Evolutionary conservation across 2,797 vertebrate species (phyloP).

Genomic region (Thamnophis elegans): DNA sequence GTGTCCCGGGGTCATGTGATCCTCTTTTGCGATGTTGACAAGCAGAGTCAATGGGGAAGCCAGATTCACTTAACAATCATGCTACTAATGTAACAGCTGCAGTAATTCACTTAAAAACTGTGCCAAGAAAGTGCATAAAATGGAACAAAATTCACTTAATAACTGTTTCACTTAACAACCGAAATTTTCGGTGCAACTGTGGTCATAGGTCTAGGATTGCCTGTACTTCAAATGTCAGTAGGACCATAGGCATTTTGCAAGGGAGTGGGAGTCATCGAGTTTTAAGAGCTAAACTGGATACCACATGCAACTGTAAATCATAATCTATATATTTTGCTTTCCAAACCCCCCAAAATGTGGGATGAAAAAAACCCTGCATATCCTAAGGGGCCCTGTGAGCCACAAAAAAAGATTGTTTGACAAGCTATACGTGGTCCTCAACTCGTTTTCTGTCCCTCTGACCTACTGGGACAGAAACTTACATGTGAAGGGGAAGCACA

Average conservation of each 20-base stretch:
- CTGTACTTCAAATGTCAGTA: neutral
- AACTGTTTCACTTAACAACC: neutral
- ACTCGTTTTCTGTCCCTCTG: neutral
- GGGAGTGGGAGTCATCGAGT: neutral
- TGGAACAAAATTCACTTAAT: neutral
- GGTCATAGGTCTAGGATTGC: neutral
- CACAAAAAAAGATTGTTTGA: neutral
- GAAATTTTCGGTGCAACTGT: neutral
- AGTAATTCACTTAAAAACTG: neutral
- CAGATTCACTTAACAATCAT: neutral
- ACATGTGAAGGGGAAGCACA: neutral
- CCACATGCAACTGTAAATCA: neutral
- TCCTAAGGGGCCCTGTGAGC: neutral
- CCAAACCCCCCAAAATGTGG: neutral
- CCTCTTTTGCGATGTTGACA: neutral
- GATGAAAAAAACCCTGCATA: neutral
- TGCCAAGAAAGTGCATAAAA: neutral
- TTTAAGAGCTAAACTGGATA: neutral
- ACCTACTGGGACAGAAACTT: constrained; percentile 6
- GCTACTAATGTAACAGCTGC: neutral
- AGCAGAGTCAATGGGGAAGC: neutral
- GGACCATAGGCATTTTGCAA: neutral
- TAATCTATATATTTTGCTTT: neutral
- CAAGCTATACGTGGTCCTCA: neutral
- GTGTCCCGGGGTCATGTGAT: neutral